A percentile compares a stretch with the other conserved stretches of the same genome.
Evolutionary conservation across 2,797 vertebrate species (phyloP).

Genomic region (Thunnus albacares): DNA sequence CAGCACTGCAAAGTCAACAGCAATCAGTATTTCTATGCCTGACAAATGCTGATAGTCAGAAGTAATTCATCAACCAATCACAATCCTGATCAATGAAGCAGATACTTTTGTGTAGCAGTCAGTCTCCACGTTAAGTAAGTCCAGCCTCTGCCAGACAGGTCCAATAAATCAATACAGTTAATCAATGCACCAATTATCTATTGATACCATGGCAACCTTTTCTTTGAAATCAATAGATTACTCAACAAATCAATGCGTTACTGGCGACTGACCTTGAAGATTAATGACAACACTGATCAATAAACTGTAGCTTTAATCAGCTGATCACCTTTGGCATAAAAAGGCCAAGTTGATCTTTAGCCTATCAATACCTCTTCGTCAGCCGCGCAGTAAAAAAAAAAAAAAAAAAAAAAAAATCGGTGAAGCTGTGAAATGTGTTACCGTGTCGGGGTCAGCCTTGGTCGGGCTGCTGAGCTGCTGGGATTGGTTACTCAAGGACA

Average conservation of each 20-base stretch:
- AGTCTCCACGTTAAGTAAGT: background rate
- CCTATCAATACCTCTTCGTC: conserved; percentile 53
- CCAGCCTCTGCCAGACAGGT: conserved; percentile 1
- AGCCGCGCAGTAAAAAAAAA: conserved; percentile 22
- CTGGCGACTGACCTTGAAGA: conserved; percentile 31
- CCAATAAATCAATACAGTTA: conserved; percentile 40
- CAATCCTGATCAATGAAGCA: conserved; percentile 18
- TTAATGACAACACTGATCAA: conserved; percentile 36
- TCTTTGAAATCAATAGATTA: conserved; percentile 7
- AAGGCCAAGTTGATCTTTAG: conserved; percentile 52
- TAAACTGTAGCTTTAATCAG: conserved; percentile 51
- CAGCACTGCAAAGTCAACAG: too few species aligned
- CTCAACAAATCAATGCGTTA: conserved; percentile 31
- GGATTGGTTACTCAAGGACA: conserved; percentile 93
- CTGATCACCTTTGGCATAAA: conserved; percentile 28
- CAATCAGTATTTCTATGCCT: background rate
- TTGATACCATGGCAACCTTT: conserved; percentile 4
- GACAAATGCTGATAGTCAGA: conserved; percentile 15
- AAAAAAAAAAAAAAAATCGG: conserved; percentile 22
- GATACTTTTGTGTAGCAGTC: background rate
- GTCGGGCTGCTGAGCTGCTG: conserved; percentile 91
- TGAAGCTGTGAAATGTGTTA: conserved; percentile 77
- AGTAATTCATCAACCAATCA: conserved; percentile 33
- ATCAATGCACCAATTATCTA: conserved; percentile 51
- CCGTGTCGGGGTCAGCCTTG: conserved; percentile 93